These are phyloP conservation scores for Eulemur coronatus DNA, from an alignment of 2,797 vertebrate species.

Conservation along the genomic window DNA sequence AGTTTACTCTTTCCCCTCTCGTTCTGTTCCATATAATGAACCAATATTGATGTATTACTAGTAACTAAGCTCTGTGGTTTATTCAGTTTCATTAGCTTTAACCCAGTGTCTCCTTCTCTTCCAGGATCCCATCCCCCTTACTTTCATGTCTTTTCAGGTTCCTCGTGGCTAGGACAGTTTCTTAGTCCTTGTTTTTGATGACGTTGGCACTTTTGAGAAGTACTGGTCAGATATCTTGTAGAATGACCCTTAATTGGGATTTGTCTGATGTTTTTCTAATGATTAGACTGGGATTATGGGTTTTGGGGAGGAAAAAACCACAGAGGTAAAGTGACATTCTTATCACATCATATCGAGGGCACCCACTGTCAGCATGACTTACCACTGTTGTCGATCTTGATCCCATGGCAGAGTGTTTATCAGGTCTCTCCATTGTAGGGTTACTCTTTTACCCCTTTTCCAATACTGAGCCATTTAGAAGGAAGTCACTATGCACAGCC, in stretches of 20 bases:
- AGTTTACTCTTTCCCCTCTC: not conserved
- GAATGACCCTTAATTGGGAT: not conserved
- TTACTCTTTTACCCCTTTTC: not conserved
- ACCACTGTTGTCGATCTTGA: not conserved
- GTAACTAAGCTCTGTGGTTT: not conserved
- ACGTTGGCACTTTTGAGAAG: not conserved
- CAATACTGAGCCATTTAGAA: rapidly evolving
- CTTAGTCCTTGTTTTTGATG: not conserved
- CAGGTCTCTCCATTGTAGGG: not conserved
- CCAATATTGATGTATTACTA: too few species aligned
- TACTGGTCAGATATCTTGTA: not conserved
- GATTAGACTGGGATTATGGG: not conserved
- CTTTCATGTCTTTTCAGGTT: not conserved
- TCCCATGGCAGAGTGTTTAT: too few species aligned
- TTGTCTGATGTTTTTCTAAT: not conserved
- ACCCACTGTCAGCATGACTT: rapidly evolving
- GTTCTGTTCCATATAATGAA: not conserved
- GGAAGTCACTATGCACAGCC: rapidly evolving
- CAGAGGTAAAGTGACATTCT: not conserved
- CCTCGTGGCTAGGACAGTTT: not conserved
- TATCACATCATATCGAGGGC: rapidly evolving
- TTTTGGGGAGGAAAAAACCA: not conserved
- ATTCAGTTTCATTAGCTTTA: not conserved
- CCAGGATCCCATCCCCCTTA: rapidly evolving
- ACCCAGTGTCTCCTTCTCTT: rapidly evolving